Evolutionary conservation across 2,797 vertebrate species (phyloP).

Genomic region (Phataginus tetradactyla): DNA sequence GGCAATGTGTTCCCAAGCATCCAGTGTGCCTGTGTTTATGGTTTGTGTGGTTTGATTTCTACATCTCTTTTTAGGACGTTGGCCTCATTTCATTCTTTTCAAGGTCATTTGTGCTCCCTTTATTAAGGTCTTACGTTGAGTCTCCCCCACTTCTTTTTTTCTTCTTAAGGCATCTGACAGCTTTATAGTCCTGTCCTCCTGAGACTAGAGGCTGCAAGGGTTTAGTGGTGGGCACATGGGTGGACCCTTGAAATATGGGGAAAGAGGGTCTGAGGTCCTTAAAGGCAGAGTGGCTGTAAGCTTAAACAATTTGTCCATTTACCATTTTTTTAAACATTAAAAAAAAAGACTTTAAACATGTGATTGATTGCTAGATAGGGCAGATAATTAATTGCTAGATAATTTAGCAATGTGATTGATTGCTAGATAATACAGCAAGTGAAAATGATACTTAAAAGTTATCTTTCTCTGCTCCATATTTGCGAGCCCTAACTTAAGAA

Average conservation of each 20-base stretch:
- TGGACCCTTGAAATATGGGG: rapidly evolving
- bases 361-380: neutral
- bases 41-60: neutral
- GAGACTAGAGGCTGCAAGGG: neutral
- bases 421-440: neutral
- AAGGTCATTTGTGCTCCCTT: neutral
- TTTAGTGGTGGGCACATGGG: neutral
- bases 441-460: neutral
- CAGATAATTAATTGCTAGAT: too few relatives aligned
- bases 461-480: neutral
- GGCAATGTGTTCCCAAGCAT: neutral
- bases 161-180: neutral
- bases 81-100: neutral
- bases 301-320: neutral
- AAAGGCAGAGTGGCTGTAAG: neutral
- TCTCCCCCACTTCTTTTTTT: neutral
- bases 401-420: neutral
- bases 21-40: neutral
- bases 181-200: neutral
- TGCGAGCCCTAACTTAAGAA: neutral
- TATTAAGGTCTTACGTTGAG: neutral
- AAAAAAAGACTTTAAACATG: neutral
- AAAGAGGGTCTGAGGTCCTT: neutral
- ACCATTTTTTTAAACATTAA: neutral
- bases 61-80: neutral